Evolutionary conservation across 2,888 invertebrate genomes (phyloP).

Genomic region (Heliconius aoede): DNA sequence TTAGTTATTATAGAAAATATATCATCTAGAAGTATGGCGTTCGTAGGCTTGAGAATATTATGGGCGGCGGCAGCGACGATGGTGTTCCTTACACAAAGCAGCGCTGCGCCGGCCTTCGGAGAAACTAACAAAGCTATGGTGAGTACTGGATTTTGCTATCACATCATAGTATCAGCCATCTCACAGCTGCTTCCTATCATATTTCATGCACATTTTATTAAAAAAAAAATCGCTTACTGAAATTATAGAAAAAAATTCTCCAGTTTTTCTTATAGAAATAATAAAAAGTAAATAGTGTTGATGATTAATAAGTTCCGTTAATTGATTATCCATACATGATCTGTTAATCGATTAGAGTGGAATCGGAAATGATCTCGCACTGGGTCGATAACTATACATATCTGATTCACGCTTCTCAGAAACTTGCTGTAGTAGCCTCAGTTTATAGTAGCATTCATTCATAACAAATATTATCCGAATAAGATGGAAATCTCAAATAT

Average conservation of each 20-base stretch:
- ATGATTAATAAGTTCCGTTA: slow-evolving; percentile 52
- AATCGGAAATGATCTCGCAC: slow-evolving; percentile 67
- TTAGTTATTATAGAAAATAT: slow-evolving; percentile 58
- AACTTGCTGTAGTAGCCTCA: slow-evolving; percentile 55
- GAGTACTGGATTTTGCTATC: slow-evolving; percentile 53
- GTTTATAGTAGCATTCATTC: slow-evolving; percentile 70
- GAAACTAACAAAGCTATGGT: slow-evolving; percentile 78
- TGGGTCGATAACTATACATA: slow-evolving; percentile 58
- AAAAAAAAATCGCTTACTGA: not conserved
- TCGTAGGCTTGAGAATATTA: slow-evolving; percentile 66
- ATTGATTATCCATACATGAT: slow-evolving; percentile 46
- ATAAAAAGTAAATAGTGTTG: slow-evolving; percentile 14
- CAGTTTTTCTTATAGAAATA: not conserved
- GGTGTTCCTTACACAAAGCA: slow-evolving; percentile 67
- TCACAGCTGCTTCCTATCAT: slow-evolving; percentile 23
- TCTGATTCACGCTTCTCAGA: slow-evolving; percentile 57
- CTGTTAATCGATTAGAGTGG: slow-evolving; percentile 54
- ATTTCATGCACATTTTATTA: slow-evolving; percentile 2
- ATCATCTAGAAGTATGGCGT: slow-evolving; percentile 66
- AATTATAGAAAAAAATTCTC: not conserved
- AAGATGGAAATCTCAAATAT: slow-evolving; percentile 60
- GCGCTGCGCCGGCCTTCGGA: slow-evolving; percentile 75
- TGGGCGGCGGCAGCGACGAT: slow-evolving; percentile 64
- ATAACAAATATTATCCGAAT: slow-evolving; percentile 65
- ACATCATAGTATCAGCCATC: slow-evolving; percentile 34